Percentiles rank a stretch among this genome's conserved stretches.
Conservation (phyloP, 2,797 vertebrate genomes). For the Triplophysa bombifrons region DNA sequence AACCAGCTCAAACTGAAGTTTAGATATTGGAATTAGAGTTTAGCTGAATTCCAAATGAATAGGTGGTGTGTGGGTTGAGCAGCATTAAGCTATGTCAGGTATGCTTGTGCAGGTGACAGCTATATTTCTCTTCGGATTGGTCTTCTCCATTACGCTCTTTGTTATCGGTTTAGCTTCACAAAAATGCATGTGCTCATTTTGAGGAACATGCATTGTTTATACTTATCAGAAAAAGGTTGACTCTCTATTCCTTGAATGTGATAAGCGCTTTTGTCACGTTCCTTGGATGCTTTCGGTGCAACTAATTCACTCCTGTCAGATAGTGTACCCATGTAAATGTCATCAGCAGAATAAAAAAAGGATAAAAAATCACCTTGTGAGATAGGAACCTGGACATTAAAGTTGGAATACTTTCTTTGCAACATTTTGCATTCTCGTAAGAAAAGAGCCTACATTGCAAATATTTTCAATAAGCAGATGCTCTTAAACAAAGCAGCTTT, state of each 20-base stretch:
- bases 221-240: not conserved
- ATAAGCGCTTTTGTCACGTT: not conserved
- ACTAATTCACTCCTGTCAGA: not conserved
- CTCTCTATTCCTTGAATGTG: not conserved
- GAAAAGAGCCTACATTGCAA: not conserved
- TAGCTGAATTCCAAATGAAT: conserved; percentile 9
- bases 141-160: not conserved
- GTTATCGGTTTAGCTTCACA: conserved; percentile 21
- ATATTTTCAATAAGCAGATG: not conserved
- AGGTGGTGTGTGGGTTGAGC: not conserved
- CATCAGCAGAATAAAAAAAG: not conserved
- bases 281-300: not conserved
- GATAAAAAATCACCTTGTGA: not conserved
- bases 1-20: not conserved
- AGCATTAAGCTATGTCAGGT: conserved; percentile 8
- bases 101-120: conserved; percentile 10
- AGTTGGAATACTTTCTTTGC: too few relatives aligned
- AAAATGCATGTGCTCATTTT: conserved; percentile 8
- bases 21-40: not conserved
- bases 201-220: not conserved
- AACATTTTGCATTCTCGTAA: too few relatives aligned
- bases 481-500: not conserved
- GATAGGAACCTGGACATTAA: not conserved
- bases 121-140: not conserved
- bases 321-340: not conserved